These are phyloP conservation scores for Spilosoma lubricipeda DNA, from an alignment of 2,888 invertebrate genomes.

Conservation along the genomic window DNA sequence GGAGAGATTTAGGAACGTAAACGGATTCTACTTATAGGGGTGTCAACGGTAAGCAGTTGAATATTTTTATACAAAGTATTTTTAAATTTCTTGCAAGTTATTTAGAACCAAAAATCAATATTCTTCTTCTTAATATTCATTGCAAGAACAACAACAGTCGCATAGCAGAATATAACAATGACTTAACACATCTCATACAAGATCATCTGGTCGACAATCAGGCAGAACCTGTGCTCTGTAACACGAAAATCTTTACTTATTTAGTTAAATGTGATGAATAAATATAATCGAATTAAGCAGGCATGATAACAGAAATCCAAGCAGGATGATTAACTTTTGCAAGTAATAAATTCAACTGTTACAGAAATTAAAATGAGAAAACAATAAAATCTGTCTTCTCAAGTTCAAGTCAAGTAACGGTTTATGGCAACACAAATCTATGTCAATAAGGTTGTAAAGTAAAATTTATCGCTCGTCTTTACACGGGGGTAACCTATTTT, in stretches of 20 bases:
- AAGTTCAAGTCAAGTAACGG: constrained; percentile 72
- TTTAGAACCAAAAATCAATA: no score
- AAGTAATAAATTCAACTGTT: constrained; percentile 70
- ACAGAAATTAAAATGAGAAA: constrained; percentile 72
- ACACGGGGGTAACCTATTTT: constrained; percentile 32
- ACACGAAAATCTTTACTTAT: background rate
- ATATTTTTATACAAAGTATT: no score
- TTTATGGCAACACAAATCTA: constrained; percentile 66
- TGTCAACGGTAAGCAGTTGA: background rate
- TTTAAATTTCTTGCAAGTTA: no score
- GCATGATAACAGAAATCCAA: background rate
- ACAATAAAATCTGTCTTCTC: constrained; percentile 77
- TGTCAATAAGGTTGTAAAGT: constrained; percentile 55
- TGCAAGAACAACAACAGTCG: no score
- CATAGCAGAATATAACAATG: no score
- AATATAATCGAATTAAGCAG: background rate
- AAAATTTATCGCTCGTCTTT: constrained; percentile 48
- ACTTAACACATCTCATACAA: no score
- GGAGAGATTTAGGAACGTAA: background rate
- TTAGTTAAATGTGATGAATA: background rate
- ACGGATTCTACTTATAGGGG: background rate
- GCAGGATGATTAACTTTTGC: background rate
- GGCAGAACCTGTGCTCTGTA: background rate
- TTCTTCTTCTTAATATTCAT: no score
- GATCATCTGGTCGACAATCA: no score